Evolutionary conservation across 2,888 invertebrate species (phyloP).

Genomic region (Coremacera marginata): DNA sequence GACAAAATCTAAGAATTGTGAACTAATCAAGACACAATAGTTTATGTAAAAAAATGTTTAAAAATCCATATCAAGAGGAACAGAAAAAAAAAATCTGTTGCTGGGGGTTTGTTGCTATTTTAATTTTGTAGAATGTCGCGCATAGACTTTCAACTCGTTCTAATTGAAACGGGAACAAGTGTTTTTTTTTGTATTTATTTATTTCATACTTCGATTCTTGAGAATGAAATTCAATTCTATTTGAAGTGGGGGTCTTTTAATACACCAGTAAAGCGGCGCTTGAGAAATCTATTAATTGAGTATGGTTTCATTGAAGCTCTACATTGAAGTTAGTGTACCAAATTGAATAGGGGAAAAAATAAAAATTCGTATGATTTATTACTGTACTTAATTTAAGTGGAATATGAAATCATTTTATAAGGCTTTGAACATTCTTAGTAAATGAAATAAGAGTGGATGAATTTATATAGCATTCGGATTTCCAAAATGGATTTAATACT

Average conservation of each 20-base stretch:
- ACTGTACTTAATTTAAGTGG: constrained; percentile 2
- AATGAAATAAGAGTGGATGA: no score
- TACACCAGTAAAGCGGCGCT: background rate
- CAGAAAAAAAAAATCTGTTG: background rate
- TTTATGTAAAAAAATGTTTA: no score
- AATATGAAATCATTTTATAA: background rate
- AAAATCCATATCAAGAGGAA: background rate
- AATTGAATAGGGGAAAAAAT: background rate
- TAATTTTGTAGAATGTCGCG: constrained; percentile 23
- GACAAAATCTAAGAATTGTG: background rate
- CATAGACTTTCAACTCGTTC: background rate
- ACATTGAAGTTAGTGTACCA: background rate
- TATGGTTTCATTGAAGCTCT: background rate
- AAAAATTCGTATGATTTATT: background rate
- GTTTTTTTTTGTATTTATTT: background rate
- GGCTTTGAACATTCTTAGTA: no score
- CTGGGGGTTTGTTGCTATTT: constrained; percentile 3
- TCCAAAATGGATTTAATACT: no score
- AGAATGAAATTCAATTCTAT: constrained; percentile 2
- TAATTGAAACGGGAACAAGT: constrained; percentile 17
- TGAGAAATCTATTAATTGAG: constrained; percentile 11
- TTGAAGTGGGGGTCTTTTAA: background rate
- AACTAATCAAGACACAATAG: background rate
- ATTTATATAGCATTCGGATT: no score
- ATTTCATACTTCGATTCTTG: background rate